These are phyloP conservation scores for Podarcis raffonei DNA, from an alignment of 2,113 vertebrate species.

Conservation along the genomic window DNA sequence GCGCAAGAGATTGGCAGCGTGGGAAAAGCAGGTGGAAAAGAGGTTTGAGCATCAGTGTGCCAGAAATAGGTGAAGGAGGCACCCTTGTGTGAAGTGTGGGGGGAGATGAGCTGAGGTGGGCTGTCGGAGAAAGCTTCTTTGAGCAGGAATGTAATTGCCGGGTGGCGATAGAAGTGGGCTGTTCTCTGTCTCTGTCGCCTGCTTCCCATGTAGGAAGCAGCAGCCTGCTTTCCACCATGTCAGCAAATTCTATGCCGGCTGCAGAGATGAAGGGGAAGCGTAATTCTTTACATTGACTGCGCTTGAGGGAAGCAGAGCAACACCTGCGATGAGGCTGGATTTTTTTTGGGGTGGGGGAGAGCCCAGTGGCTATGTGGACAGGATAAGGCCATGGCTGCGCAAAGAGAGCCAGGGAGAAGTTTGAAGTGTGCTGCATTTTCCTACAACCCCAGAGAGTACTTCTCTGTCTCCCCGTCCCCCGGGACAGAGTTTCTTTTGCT, in stretches of 20 bases:
- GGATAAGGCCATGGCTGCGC: background rate
- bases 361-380: background rate
- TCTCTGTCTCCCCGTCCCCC: background rate
- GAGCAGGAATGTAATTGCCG: background rate
- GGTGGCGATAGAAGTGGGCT: background rate
- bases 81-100: background rate
- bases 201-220: background rate
- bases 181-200: background rate
- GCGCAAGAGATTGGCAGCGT: background rate
- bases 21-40: background rate
- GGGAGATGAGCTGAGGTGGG: too few species aligned
- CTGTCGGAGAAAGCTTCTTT: background rate
- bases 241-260: background rate
- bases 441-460: background rate
- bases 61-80: background rate
- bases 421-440: background rate
- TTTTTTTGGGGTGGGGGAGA: too few species aligned
- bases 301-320: background rate
- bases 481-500: background rate
- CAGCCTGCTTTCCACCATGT: background rate
- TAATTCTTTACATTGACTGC: background rate
- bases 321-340: background rate
- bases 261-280: background rate
- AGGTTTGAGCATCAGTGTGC: background rate
- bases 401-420: background rate